Evolutionary conservation across 1,140 invertebrate species (phyloP).

Genomic region (Cotesia glomerata): DNA sequence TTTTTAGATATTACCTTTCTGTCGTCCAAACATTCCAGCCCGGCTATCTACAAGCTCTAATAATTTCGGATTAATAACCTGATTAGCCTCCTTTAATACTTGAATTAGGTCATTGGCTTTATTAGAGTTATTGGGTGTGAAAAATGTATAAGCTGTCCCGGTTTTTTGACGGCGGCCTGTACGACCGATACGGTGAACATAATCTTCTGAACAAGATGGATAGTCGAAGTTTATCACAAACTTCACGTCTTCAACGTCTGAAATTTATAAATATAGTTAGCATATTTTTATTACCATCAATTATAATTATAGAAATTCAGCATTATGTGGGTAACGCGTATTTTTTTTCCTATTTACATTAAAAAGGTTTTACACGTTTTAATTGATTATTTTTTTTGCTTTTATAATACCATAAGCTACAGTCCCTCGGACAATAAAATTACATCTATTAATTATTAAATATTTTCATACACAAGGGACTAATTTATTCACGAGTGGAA

Average conservation of each 20-base stretch:
- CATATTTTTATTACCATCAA: background rate
- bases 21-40: conserved; percentile 51
- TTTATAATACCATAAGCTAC: conserved; percentile 19
- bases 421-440: conserved; percentile 11
- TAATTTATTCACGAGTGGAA: too few relatives aligned
- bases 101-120: conserved; percentile 92
- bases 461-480: background rate
- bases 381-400: background rate
- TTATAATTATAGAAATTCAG: conserved; percentile 7
- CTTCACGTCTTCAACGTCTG: conserved; percentile 99
- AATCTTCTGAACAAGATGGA: conserved; percentile 98
- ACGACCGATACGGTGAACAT: conserved; percentile 98
- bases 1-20: conserved; percentile 44
- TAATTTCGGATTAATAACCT: conserved; percentile 81
- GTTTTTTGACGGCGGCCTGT: conserved; percentile 94
- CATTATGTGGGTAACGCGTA: background rate
- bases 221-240: conserved; percentile 99
- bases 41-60: conserved; percentile 68
- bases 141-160: conserved; percentile 98
- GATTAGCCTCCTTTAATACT: conserved; percentile 94
- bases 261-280: conserved; percentile 45
- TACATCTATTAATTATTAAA: background rate
- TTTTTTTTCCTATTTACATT: conserved; percentile 15
- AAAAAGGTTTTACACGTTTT: conserved; percentile 9
- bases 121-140: conserved; percentile 90